These are phyloP conservation scores for Siniperca obscura DNA, from an alignment of 2,797 vertebrate genomes.

Conservation along the genomic window DNA sequence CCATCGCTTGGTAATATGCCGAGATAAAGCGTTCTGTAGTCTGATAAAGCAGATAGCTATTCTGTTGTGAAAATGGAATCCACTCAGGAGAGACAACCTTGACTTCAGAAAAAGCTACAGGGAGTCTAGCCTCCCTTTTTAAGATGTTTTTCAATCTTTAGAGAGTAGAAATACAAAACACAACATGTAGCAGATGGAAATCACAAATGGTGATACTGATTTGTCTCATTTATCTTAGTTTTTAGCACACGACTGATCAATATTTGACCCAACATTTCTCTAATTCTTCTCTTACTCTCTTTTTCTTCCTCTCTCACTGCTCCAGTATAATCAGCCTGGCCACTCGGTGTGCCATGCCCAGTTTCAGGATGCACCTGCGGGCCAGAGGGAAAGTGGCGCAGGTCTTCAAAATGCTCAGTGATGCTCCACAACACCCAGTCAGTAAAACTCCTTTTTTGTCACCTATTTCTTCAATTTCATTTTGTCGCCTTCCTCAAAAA, in stretches of 20 bases:
- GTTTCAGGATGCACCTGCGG: constrained; percentile 98
- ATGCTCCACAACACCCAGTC: constrained; percentile 97
- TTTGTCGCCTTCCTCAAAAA: neutral
- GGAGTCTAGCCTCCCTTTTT: neutral
- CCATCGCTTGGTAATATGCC: constrained; percentile 2
- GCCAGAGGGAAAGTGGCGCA: constrained; percentile 98
- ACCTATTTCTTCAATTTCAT: neutral
- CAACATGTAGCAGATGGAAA: constrained; percentile 4
- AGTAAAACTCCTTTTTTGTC: constrained; percentile 39
- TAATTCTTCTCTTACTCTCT: neutral
- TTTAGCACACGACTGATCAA: neutral
- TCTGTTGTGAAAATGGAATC: constrained; percentile 43
- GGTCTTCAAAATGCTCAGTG: constrained; percentile 98
- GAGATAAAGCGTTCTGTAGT: constrained; percentile 22
- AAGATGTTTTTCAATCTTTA: constrained; percentile 8
- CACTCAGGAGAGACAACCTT: constrained; percentile 25
- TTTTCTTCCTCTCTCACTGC: neutral
- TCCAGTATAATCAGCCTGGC: constrained; percentile 98
- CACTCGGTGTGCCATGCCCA: constrained; percentile 97
- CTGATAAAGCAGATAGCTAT: constrained; percentile 13
- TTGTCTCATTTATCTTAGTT: neutral
- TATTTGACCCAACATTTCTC: constrained; percentile 14
- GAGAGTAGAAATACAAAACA: neutral
- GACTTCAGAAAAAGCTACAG: constrained; percentile 23
- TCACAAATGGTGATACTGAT: constrained; percentile 7